Base-by-base conservation (phyloP, 2,797 vertebrate genomes). In the Squalus acanthias region DNA sequence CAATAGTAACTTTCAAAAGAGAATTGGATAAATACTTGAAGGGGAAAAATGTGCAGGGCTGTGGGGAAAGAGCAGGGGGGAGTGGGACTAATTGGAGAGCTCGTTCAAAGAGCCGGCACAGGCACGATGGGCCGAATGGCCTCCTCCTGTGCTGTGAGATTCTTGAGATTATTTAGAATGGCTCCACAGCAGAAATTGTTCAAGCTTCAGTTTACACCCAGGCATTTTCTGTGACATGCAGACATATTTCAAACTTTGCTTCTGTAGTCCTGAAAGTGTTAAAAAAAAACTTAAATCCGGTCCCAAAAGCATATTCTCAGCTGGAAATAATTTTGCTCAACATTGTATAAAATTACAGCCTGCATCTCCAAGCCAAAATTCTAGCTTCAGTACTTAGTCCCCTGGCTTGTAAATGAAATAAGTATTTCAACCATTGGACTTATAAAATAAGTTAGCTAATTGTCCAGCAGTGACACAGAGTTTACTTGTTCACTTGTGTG, bases 381-480 rank as follows among this genome's bases (percentile, higher is more conserved):
- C n/a, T 50, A 46, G 39, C 24, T 72, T 46, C 5, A 29, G 22
- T 95, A 39, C 15, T 93, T 26, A 89, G n/a, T 67, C 65, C 39
- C 82, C 7, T 65, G 6, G 26, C 22, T 65, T 65, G 33, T 20
- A 82, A 46, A 39, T 65, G 20, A 92, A 65, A 20, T 20, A n/a
- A 67, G 65, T n/a, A 93, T 24, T 67, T 93, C 91, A 93, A 33
- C 63, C 33, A 39, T 10, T 13, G 17, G 63, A 10, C 91, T 17
- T 39, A n/a, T 10, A 60, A 85, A 82, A 39, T 22, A 92, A 92
- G 60, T 92, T 65, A n/a, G n/a, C 91, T 93, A 93, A 93, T 67
- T 93, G 91, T 67, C 24, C 20, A 39, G 29, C 87, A 89, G 53
- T 63, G 53, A 74, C 53, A 39, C 7, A n/a, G 15, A 10, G 12